phyloP scores from a whole-genome alignment of 2,797 vertebrate genomes.

The Holocentrus rufus region DNA sequence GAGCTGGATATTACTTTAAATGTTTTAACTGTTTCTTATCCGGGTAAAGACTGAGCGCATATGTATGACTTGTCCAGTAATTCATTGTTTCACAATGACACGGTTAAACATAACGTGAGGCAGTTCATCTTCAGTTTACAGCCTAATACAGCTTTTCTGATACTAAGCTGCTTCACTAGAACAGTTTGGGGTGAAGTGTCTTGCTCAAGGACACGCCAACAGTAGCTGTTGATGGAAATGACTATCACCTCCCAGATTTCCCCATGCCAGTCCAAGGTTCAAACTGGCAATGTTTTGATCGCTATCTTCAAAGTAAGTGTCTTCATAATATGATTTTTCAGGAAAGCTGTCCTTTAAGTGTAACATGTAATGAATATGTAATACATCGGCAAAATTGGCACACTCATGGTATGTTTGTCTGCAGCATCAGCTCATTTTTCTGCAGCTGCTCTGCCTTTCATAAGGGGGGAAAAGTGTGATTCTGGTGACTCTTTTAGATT shows the following conservation, averaged over 20 bases:
- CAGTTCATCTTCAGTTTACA: too few species aligned
- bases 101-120: too few species aligned
- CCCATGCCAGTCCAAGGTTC: not conserved
- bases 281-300: slow-evolving; percentile 18
- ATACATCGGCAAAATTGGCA: slow-evolving; percentile 30
- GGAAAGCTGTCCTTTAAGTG: slow-evolving; percentile 37
- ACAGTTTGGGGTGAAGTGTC: not conserved
- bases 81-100: not conserved
- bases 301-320: too few species aligned
- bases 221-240: not conserved
- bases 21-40: not conserved
- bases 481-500: too few species aligned
- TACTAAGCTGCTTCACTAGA: not conserved
- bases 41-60: not conserved
- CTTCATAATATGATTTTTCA: too few species aligned
- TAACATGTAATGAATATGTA: slow-evolving; percentile 30
- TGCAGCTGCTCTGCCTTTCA: slow-evolving; percentile 23
- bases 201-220: slow-evolving; percentile 1
- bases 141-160: too few species aligned
- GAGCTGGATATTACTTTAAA: not conserved
- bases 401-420: slow-evolving; percentile 17
- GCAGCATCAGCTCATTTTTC: not conserved
- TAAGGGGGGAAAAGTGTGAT: too few species aligned
- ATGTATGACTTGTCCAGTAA: not conserved
- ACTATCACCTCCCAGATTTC: not conserved